phyloP scores from a whole-genome alignment of 2,888 invertebrate genomes.

The Abrostola tripartita region DNA sequence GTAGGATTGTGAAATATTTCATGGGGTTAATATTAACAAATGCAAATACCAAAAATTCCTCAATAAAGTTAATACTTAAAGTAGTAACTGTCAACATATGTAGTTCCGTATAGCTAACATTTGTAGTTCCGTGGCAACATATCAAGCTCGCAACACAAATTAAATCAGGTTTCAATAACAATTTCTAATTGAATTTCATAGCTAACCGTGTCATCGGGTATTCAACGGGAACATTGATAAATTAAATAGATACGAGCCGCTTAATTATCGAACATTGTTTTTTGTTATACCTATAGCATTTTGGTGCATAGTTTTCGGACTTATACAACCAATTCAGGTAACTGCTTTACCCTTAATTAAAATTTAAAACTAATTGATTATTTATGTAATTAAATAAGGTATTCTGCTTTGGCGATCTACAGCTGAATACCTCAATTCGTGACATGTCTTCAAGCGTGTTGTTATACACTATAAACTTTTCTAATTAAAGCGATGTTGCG shows the following conservation, averaged over 20 bases:
- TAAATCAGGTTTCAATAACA: conserved; percentile 45
- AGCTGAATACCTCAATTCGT: neutral
- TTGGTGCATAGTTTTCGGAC: conserved; percentile 9
- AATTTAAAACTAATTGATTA: no score
- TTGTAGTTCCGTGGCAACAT: conserved; percentile 15
- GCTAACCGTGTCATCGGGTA: conserved; percentile 30
- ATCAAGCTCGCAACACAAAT: conserved; percentile 26
- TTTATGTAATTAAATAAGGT: no score
- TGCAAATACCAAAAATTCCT: neutral
- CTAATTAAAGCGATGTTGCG: neutral
- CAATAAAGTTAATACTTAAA: neutral
- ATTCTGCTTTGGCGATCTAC: no score
- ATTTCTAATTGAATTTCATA: conserved; percentile 54
- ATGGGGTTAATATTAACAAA: no score
- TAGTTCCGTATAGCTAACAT: conserved; percentile 10
- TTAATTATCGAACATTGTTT: conserved; percentile 29
- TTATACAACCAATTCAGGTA: neutral
- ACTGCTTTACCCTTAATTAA: neutral
- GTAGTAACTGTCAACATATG: conserved; percentile 5
- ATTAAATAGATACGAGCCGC: conserved; percentile 39
- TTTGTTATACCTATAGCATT: conserved; percentile 1
- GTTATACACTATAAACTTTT: neutral
- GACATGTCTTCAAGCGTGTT: neutral
- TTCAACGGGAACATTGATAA: conserved; percentile 40
- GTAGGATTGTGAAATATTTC: no score